Evolutionary conservation across 1,140 invertebrate species (phyloP).

Genomic region (Drosophila ercepeae): DNA sequence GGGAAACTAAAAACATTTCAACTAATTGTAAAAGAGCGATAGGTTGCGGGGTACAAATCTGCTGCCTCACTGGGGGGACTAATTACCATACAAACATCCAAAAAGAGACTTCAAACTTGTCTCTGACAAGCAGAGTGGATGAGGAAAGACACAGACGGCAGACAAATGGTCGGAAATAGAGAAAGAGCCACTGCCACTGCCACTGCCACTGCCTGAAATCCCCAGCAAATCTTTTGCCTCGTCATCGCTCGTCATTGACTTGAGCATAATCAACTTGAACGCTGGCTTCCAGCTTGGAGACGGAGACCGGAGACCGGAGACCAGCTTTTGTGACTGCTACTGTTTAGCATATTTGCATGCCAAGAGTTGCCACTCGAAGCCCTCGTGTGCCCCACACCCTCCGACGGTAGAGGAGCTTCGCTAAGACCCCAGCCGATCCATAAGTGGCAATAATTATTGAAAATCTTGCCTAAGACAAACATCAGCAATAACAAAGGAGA

Average conservation of each 20-base stretch:
- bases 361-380: conserved; percentile 75
- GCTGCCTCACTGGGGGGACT: conserved; percentile 57
- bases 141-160: conserved; percentile 30
- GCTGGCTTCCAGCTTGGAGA: conserved; percentile 15
- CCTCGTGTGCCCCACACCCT: conserved; percentile 4
- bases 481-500: conserved; percentile 61
- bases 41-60: conserved; percentile 22
- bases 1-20: conserved; percentile 22
- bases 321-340: conserved; percentile 61
- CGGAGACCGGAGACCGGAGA: no score
- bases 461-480: conserved; percentile 80
- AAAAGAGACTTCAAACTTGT: conserved; percentile 72
- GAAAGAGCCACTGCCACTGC: background rate
- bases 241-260: conserved; percentile 76
- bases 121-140: conserved; percentile 60
- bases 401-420: conserved; percentile 2
- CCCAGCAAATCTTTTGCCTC: conserved; percentile 69
- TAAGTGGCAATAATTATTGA: conserved; percentile 83
- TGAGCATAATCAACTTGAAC: conserved; percentile 80
- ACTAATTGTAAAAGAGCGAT: conserved; percentile 47
- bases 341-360: conserved; percentile 83
- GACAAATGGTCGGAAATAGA: background rate
- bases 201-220: conserved; percentile 22
- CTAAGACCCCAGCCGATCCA: conserved; percentile 44
- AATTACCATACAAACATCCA: conserved; percentile 76